These are phyloP conservation scores for Macrocentrus cingulum DNA, from an alignment of 1,140 invertebrate genomes.

Conservation along the genomic window DNA sequence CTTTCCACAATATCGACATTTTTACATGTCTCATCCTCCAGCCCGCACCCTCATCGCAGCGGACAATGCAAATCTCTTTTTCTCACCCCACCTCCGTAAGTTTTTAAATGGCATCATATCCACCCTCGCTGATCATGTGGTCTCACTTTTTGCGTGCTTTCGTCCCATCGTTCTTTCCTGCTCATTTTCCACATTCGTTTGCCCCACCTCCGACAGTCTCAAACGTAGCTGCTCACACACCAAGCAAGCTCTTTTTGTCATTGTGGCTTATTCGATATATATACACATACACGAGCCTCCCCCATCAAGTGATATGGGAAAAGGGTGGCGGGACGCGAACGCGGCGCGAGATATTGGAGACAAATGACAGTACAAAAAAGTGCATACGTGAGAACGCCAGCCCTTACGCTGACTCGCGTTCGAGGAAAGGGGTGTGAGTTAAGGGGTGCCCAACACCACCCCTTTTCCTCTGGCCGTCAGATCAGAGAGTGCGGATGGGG, in stretches of 20 bases:
- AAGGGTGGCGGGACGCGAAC: constrained; percentile 28
- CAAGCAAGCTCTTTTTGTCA: constrained; percentile 51
- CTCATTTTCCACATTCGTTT: constrained; percentile 24
- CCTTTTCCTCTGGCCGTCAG: neutral
- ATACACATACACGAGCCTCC: no score
- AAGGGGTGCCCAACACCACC: neutral
- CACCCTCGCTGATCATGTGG: no score
- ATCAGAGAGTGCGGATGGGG: constrained; percentile 15
- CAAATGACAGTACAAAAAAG: constrained; percentile 59
- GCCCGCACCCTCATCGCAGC: constrained; percentile 30
- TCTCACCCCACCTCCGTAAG: constrained; percentile 47
- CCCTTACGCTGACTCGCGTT: constrained; percentile 19
- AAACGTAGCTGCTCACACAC: constrained; percentile 23
- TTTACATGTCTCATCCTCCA: constrained; percentile 15
- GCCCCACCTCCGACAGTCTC: neutral
- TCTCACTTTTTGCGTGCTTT: neutral
- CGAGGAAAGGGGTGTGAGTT: neutral
- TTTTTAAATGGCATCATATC: constrained; percentile 49
- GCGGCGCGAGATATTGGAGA: constrained; percentile 56
- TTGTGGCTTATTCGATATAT: constrained; percentile 58
- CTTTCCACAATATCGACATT: neutral
- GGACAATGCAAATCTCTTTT: constrained; percentile 54
- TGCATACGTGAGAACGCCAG: constrained; percentile 45
- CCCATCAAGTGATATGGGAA: no score
- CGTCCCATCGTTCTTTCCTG: constrained; percentile 22